Base-by-base conservation (phyloP, 2,797 vertebrate genomes). In the Trachurus trachurus region DNA sequence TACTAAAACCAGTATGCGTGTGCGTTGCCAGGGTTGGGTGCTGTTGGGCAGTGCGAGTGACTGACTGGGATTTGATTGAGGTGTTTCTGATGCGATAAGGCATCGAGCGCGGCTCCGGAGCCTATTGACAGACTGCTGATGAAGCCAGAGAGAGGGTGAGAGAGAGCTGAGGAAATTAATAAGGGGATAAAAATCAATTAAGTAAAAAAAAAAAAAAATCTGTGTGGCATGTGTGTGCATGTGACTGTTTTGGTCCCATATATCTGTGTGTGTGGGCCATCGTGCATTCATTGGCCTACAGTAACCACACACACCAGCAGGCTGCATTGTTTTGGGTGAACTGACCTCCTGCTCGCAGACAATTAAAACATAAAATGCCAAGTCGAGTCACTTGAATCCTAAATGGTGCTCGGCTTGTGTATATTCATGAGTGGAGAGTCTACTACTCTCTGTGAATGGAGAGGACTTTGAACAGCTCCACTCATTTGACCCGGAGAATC, bases 71-170 rank as follows among this genome's bases (percentile, higher is more conserved):
- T 94, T 93, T 95, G 94, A 95, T 95, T 93, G 94, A 95, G 93
- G 94, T 85, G 87, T 94, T 95, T 93, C 89, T 84, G 89, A 89
- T 88, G 92, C 80, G 84, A 92, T 94, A 95, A 95, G 89, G 81
- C 92, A 94, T 95, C 63, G 84, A 93, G 93, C 76, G 74, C 42
- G 71, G 92, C 92, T 57, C 66, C 80, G 71, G 66, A 92, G 87
- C 90, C 85, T 94, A 96, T 96, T 94, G 95, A 95, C 94, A 93
- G 93, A 92, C 90, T 94, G 91, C 93, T 95, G 94, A 96, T 95
- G 93, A 93, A 95, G 89, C 87, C 82, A 54, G 80, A 80, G 90
- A 87, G 80, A 80, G 90, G 87, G 89, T 80, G 84, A 88, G 81
- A 75, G 82, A 58, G 39, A 82, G 72, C 73, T 40, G 54, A 83